Evolutionary conservation across 92 coral and sea anemone species (phyloP).

Genomic region (Blastomussa wellsi): DNA sequence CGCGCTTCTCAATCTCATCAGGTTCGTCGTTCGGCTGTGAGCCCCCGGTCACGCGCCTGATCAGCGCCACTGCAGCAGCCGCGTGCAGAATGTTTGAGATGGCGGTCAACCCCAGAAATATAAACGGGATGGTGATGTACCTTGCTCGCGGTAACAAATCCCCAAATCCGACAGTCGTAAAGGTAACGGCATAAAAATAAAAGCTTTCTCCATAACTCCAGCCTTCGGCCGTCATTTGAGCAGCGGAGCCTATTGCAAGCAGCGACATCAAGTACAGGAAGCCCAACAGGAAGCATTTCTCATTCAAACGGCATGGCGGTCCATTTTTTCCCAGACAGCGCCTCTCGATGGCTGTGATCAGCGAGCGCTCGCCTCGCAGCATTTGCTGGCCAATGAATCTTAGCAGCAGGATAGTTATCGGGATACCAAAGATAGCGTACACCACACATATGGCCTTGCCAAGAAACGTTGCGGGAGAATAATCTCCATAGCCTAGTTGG

Average conservation of each 20-base stretch:
- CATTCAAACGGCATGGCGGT: slow-evolving; percentile 24
- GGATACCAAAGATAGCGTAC: slow-evolving; percentile 36
- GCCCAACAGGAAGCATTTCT: slow-evolving; percentile 26
- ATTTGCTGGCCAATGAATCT: slow-evolving; percentile 36
- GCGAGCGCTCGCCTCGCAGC: slow-evolving; percentile 26
- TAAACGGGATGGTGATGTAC: slow-evolving; percentile 22
- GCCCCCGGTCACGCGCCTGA: slow-evolving; percentile 20
- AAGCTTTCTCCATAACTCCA: slow-evolving; percentile 28
- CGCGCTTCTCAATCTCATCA: neutral
- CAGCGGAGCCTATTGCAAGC: slow-evolving; percentile 2
- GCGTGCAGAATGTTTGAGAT: slow-evolving; percentile 32
- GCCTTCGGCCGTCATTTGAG: slow-evolving; percentile 19
- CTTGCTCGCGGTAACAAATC: neutral
- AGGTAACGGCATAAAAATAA: slow-evolving; percentile 2
- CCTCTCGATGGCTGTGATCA: slow-evolving; percentile 17
- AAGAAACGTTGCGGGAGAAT: neutral
- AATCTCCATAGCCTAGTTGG: slow-evolving; percentile 32
- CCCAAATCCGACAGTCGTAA: slow-evolving; percentile 10
- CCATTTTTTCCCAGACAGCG: slow-evolving; percentile 13
- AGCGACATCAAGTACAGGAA: neutral
- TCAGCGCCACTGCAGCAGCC: slow-evolving; percentile 32
- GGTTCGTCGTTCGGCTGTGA: neutral
- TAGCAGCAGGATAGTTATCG: slow-evolving; percentile 27
- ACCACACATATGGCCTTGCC: slow-evolving; percentile 29
- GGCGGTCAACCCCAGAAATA: slow-evolving; percentile 21